Evolutionary conservation across 2,888 invertebrate genomes (phyloP), one percentile per base, ranked within the genome.

Genomic region (Euphydryas editha): DNA sequence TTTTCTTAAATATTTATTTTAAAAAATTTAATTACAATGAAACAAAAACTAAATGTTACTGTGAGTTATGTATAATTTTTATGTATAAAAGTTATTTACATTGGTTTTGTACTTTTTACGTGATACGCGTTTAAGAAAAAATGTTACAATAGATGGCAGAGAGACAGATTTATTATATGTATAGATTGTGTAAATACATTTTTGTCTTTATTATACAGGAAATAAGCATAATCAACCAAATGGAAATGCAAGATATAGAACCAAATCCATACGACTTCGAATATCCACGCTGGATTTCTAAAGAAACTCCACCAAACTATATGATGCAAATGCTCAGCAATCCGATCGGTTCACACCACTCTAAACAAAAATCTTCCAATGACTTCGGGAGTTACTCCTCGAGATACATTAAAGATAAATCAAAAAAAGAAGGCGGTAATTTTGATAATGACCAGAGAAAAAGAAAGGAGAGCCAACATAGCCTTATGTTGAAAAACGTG

Each of bases 181-280:
- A 30, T 30, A 5, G 30, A 30, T 3, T 30, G 6, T 30, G 30
- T 47, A 46, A 46, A 4, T 47, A 20, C 10, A 20, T 47, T 17
- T 46, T 46, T 5, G 10, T 44, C 21, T 37, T 54, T 37, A 18
- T 59, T 18, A 42, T 18, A n/a, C 18, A 70, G 70, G 70, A 70
- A 58, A 65, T 70, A 59, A 42, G 62, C 21, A 10, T 60, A 6
- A 68, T 70, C 47, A 68, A 65, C 36, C 59, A 65, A 21, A 55
- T 70, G 39, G 57, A 62, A 20, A 30, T 58, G 18, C 58, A 47
- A 49, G 61, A 54, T 15, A 15, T 42, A 2, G 65, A 65, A 10
- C 46, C 46, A 1, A 36, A 24, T 5, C 61, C 58, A 7, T 58
- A 65, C 24, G 64, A 58, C 6, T 44, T n/a, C 1, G n/a, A 58